A percentile compares a stretch with the other conserved stretches of the same genome.
These are phyloP conservation scores for Pheosia gnoma DNA, from an alignment of 2,888 invertebrate genomes.

Conservation along the genomic window DNA sequence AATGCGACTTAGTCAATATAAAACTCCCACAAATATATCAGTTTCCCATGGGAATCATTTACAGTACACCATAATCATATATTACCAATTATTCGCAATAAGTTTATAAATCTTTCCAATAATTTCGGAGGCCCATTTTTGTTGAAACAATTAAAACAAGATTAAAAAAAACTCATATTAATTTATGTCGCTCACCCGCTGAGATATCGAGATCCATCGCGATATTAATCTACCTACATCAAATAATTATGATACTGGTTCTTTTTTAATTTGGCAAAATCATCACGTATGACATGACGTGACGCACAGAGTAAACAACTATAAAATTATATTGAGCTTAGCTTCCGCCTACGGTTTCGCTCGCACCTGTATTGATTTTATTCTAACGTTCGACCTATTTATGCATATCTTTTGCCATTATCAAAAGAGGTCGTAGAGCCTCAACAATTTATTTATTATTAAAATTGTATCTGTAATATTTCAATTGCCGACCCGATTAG, in stretches of 20 bases:
- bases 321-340: background rate
- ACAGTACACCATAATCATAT: no score
- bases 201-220: background rate
- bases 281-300: conserved; percentile 1
- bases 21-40: no score
- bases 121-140: background rate
- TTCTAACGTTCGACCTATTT: background rate
- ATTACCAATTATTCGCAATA: background rate
- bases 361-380: background rate
- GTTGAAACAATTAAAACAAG: background rate
- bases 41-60: no score
- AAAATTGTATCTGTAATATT: no score
- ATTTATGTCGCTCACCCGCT: background rate
- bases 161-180: background rate
- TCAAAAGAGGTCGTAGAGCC: no score
- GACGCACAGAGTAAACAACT: background rate
- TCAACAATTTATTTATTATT: no score
- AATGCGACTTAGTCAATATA: no score
- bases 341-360: background rate
- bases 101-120: background rate
- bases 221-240: conserved; percentile 3
- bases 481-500: no score
- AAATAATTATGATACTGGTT: background rate
- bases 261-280: conserved; percentile 2
- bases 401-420: no score